Evolutionary conservation across 2,888 invertebrate genomes (phyloP).

Genomic region (Kryphioiulus occultus): DNA sequence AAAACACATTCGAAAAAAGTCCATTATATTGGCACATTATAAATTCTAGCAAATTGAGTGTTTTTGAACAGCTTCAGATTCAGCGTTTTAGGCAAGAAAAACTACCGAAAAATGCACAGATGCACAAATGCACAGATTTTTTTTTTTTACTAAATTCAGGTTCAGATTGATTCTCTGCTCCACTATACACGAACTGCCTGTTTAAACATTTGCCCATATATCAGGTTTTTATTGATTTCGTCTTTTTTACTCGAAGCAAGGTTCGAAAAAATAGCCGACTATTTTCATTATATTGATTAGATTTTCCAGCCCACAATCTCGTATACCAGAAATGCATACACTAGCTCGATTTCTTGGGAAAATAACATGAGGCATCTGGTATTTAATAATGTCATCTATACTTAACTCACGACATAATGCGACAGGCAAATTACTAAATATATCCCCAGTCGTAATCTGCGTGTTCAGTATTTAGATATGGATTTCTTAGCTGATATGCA

Average conservation of each 20-base stretch:
- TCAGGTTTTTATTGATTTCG: not conserved
- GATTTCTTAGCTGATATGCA: too few species aligned
- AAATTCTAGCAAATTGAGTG: not conserved
- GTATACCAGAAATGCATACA: not conserved
- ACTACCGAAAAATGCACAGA: not conserved
- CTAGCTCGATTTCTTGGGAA: not conserved
- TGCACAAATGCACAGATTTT: not conserved
- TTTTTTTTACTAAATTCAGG: not conserved
- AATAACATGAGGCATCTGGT: not conserved
- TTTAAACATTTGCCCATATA: not conserved
- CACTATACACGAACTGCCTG: too few species aligned
- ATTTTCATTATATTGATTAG: conserved; percentile 24
- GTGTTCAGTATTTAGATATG: too few species aligned
- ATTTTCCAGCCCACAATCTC: not conserved
- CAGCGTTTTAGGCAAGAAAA: not conserved
- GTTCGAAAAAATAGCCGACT: not conserved
- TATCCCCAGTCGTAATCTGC: too few species aligned
- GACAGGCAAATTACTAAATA: too few species aligned
- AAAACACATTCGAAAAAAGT: too few species aligned
- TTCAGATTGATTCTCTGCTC: too few species aligned
- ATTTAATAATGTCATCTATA: conserved; percentile 10
- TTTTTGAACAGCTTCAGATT: not conserved
- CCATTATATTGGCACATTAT: not conserved
- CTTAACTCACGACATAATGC: not conserved
- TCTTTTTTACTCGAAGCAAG: not conserved